phyloP scores from a whole-genome alignment of 2,797 vertebrate species.

The Falco biarmicus region DNA sequence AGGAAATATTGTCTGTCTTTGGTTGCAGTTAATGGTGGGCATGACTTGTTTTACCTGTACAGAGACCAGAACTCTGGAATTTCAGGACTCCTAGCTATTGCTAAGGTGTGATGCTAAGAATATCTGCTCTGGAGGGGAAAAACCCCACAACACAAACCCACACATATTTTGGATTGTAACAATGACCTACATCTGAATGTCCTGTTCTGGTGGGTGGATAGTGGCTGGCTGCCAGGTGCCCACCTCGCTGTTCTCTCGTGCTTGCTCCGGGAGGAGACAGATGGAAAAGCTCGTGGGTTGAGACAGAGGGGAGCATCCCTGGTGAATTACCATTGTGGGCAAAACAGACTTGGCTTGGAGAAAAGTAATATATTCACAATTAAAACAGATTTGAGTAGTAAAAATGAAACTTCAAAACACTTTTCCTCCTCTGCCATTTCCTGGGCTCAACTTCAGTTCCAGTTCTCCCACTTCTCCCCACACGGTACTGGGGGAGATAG shows the following conservation, averaged over 20 bases:
- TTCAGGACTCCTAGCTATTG: not conserved
- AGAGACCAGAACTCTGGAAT: not conserved
- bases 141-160: too few relatives aligned
- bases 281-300: not conserved
- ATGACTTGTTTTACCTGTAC: not conserved
- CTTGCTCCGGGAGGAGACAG: rapidly evolving
- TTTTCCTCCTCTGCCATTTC: not conserved
- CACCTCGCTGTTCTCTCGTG: not conserved
- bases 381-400: not conserved
- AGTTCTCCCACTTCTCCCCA: rapidly evolving
- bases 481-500: rapidly evolving
- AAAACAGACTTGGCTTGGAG: not conserved
- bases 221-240: rapidly evolving
- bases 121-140: not conserved
- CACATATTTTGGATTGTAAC: not conserved
- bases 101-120: not conserved
- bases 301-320: rapidly evolving
- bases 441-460: not conserved
- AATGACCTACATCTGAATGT: not conserved
- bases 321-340: not conserved
- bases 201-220: not conserved
- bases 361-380: not conserved
- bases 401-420: not conserved
- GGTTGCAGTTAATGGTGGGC: too few relatives aligned
- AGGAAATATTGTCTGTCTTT: not conserved